A percentile compares a stretch with the other conserved stretches of the same genome.
Conservation (phyloP, 53 echinoderm and acorn worm genomes). For the Astropecten irregularis region DNA sequence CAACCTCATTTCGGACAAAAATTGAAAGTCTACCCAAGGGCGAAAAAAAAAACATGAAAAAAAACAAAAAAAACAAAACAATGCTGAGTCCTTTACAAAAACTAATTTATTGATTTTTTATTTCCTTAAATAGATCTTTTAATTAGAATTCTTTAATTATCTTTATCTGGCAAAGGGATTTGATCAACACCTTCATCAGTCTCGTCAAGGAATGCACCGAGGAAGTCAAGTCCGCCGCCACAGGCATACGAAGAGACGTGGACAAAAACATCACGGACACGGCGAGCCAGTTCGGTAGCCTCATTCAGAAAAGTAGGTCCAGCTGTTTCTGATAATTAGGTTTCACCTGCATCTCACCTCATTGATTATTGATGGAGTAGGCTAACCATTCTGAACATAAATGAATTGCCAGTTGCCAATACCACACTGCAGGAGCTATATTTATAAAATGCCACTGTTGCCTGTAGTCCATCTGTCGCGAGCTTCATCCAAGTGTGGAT, state of each 20-base stretch:
- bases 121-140: no score
- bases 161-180: conserved; percentile 79
- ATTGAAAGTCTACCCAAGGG: no score
- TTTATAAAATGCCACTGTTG: no score
- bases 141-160: no score
- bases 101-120: no score
- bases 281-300: conserved; percentile 61
- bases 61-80: no score
- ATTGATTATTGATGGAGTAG: background rate
- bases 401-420: background rate
- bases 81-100: no score
- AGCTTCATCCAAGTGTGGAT: no score
- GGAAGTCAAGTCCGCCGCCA: conserved; percentile 83
- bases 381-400: background rate
- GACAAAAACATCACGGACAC: conserved; percentile 71
- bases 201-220: conserved; percentile 91
- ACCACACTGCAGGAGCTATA: no score
- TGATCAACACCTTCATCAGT: conserved; percentile 87
- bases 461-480: no score
- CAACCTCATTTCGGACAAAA: no score
- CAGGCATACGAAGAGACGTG: conserved; percentile 73
- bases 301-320: conserved; percentile 84
- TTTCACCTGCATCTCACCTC: background rate
- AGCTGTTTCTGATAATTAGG: background rate
- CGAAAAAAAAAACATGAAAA: no score